A percentile compares a stretch with the other conserved stretches of the same genome.
Evolutionary conservation across 1,140 invertebrate species (phyloP).

Genomic region (Drosophila mauritiana): DNA sequence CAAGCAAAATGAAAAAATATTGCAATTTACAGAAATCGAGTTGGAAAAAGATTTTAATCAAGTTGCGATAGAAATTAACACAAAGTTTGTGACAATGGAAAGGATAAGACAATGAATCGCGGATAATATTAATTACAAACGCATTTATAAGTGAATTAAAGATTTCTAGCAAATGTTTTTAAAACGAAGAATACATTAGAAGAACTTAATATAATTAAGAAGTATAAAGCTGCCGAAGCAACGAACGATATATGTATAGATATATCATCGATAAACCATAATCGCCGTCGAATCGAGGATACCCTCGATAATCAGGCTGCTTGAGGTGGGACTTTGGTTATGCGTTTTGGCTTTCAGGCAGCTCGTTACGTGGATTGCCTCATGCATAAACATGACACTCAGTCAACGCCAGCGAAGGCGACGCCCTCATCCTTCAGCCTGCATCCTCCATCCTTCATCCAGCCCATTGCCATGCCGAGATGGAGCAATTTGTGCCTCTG

Average conservation of each 20-base stretch:
- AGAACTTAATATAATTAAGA: no score
- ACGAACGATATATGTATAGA: no score
- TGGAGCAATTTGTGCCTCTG: constrained; percentile 71
- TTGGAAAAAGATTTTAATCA: background rate
- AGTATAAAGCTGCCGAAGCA: no score
- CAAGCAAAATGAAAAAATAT: background rate
- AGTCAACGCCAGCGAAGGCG: constrained; percentile 43
- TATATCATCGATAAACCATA: background rate
- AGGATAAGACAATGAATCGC: no score
- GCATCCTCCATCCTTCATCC: background rate
- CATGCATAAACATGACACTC: constrained; percentile 79
- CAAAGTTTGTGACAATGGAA: no score
- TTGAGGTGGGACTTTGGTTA: constrained; percentile 4
- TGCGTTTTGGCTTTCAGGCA: constrained; percentile 44
- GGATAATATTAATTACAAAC: no score
- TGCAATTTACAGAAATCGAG: background rate
- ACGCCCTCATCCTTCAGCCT: background rate
- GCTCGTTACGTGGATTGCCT: constrained; percentile 53
- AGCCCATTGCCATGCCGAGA: constrained; percentile 7
- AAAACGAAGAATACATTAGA: no score
- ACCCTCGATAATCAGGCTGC: constrained; percentile 19
- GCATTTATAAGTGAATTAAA: no score
- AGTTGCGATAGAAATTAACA: no score
- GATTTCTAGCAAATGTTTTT: no score
- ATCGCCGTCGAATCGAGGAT: background rate